Conservation (phyloP, 2,113 vertebrate genomes). For the Oryzias curvinotus region DNA sequence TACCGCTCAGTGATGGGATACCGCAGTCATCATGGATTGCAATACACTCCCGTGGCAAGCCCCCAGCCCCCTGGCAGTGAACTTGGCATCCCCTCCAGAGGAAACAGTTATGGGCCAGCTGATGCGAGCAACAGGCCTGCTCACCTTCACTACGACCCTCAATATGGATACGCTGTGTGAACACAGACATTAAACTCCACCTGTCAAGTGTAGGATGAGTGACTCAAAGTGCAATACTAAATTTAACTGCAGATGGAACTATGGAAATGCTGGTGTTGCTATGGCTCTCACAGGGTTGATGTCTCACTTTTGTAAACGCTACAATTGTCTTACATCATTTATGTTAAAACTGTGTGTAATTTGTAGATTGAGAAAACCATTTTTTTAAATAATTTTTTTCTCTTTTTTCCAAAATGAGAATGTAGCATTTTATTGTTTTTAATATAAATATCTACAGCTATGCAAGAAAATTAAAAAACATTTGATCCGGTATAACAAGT, state of each 20-base stretch:
- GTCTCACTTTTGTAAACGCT: conserved; percentile 10
- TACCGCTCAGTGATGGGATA: conserved; percentile 71
- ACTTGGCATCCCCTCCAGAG: conserved; percentile 18
- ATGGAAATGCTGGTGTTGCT: conserved; percentile 9
- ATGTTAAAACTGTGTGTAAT: conserved; percentile 23
- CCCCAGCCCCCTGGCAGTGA: conserved; percentile 44
- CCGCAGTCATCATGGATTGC: conserved; percentile 63
- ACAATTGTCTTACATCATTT: neutral
- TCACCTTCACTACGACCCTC: conserved; percentile 62
- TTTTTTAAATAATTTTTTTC: conserved; percentile 24
- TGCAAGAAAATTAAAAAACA: too few relatives aligned
- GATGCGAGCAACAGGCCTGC: neutral
- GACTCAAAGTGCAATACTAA: conserved; percentile 21
- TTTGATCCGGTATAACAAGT: too few relatives aligned
- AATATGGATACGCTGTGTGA: conserved; percentile 76
- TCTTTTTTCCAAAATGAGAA: neutral
- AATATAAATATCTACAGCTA: conserved; percentile 5
- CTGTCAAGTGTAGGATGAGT: conserved; percentile 6
- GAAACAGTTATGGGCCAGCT: neutral
- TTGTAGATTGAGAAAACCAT: conserved; percentile 43
- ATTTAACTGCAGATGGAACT: conserved; percentile 27
- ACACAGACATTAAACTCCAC: neutral
- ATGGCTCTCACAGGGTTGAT: conserved; percentile 1
- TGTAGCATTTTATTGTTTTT: neutral
- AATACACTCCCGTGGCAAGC: conserved; percentile 45